Conservation (phyloP, 2,797 vertebrate genomes). For the Syngnathus rostellatus region DNA sequence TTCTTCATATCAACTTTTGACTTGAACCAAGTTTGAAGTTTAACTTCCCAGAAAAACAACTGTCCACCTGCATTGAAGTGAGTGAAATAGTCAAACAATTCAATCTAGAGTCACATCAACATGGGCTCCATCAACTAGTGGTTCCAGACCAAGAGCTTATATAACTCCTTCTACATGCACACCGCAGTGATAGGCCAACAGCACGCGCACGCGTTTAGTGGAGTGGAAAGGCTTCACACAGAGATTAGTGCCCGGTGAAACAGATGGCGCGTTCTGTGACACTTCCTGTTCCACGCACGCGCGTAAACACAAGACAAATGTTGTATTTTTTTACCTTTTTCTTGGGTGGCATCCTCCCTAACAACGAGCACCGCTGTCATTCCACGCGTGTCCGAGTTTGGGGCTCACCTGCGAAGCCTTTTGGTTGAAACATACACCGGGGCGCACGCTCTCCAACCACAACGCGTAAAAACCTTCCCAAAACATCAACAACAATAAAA, state of each 20-base stretch:
- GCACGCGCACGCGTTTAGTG: slow-evolving; percentile 18
- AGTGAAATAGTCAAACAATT: background rate
- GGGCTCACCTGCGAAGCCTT: slow-evolving; percentile 28
- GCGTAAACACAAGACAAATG: slow-evolving; percentile 2
- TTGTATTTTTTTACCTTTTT: slow-evolving; percentile 64
- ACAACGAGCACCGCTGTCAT: slow-evolving; percentile 20
- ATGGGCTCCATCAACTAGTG: slow-evolving; percentile 12
- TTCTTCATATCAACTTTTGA: no score
- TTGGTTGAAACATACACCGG: background rate
- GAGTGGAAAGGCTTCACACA: slow-evolving; percentile 58
- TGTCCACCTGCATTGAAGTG: background rate
- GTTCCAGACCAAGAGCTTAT: slow-evolving; percentile 24
- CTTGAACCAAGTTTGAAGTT: background rate
- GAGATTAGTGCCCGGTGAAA: slow-evolving; percentile 65
- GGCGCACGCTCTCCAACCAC: background rate
- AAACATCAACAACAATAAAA: background rate
- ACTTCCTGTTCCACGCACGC: slow-evolving; percentile 36
- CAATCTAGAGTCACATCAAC: background rate
- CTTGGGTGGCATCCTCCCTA: slow-evolving; percentile 67
- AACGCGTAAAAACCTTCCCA: slow-evolving; percentile 23
- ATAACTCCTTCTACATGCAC: slow-evolving; percentile 20
- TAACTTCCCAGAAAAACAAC: background rate
- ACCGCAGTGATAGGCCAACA: background rate
- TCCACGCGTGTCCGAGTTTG: slow-evolving; percentile 30
- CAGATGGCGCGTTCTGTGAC: slow-evolving; percentile 63